These are phyloP conservation scores for Heliornis fulica DNA, from an alignment of 2,113 vertebrate species.

Conservation along the genomic window DNA sequence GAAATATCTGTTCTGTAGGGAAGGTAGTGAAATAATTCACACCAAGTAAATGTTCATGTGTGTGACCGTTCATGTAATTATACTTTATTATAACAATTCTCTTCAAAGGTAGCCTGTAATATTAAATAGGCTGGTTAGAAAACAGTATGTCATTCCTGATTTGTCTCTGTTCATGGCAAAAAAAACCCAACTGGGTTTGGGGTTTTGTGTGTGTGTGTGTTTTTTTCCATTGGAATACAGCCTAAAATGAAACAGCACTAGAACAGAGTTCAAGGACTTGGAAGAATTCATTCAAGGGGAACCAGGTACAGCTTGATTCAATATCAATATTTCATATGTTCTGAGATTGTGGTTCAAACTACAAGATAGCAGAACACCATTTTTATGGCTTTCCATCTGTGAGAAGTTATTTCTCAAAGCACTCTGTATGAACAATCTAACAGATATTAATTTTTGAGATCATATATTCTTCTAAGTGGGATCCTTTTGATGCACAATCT, in stretches of 20 bases:
- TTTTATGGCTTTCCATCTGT: slow-evolving; percentile 81
- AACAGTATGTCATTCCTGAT: slow-evolving; percentile 14
- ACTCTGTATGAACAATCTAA: slow-evolving; percentile 64
- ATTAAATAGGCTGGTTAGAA: not conserved
- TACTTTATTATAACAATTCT: not conserved
- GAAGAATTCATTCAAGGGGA: slow-evolving; percentile 62
- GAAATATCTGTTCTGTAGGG: not conserved
- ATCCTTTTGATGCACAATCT: slow-evolving; percentile 71
- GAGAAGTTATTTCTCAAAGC: slow-evolving; percentile 74
- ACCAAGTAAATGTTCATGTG: slow-evolving; percentile 2
- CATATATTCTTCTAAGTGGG: slow-evolving; percentile 53
- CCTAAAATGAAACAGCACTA: slow-evolving; percentile 74
- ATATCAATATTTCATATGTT: slow-evolving; percentile 75
- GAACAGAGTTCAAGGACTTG: slow-evolving; percentile 73
- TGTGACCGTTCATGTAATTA: not conserved
- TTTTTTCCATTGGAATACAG: slow-evolving; percentile 37
- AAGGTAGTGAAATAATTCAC: slow-evolving; percentile 27
- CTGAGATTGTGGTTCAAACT: slow-evolving; percentile 71
- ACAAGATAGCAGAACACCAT: slow-evolving; percentile 73
- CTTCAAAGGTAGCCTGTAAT: slow-evolving; percentile 8
- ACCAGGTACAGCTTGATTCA: slow-evolving; percentile 79
- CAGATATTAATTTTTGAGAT: slow-evolving; percentile 68
- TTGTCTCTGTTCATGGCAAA: slow-evolving; percentile 25
- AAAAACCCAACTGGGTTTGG: not conserved
- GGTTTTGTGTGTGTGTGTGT: not conserved